Evolutionary conservation across 2,113 vertebrate species (phyloP).

Genomic region (Erythrocebus patas): DNA sequence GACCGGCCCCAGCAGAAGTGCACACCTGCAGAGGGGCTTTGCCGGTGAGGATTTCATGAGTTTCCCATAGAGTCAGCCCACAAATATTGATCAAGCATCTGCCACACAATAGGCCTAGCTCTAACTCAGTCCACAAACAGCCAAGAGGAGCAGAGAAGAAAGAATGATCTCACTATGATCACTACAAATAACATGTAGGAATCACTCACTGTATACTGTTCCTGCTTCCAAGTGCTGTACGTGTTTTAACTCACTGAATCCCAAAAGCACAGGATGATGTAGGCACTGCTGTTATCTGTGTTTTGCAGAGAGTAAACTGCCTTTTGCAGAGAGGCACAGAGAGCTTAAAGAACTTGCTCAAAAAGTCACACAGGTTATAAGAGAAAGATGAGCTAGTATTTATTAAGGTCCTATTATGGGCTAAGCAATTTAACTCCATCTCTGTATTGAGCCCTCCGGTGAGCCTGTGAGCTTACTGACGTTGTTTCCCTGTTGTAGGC

Average conservation of each 20-base stretch:
- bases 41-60: neutral
- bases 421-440: rapidly evolving
- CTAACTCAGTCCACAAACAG: neutral
- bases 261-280: neutral
- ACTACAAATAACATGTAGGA: neutral
- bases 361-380: neutral
- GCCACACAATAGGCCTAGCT: neutral
- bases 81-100: neutral
- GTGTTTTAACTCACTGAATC: neutral
- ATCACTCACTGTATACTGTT: neutral
- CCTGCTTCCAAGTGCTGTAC: neutral
- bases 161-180: neutral
- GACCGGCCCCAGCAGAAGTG: neutral
- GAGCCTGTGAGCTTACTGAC: neutral
- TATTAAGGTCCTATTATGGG: neutral
- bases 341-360: neutral
- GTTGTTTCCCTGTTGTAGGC: rapidly evolving
- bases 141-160: neutral
- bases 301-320: neutral
- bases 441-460: neutral
- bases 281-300: no score
- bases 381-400: neutral
- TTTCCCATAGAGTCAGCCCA: neutral
- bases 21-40: neutral
- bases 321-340: neutral